These are phyloP conservation scores for Cydia splendana DNA, from an alignment of 1,140 invertebrate genomes.

Conservation along the genomic window DNA sequence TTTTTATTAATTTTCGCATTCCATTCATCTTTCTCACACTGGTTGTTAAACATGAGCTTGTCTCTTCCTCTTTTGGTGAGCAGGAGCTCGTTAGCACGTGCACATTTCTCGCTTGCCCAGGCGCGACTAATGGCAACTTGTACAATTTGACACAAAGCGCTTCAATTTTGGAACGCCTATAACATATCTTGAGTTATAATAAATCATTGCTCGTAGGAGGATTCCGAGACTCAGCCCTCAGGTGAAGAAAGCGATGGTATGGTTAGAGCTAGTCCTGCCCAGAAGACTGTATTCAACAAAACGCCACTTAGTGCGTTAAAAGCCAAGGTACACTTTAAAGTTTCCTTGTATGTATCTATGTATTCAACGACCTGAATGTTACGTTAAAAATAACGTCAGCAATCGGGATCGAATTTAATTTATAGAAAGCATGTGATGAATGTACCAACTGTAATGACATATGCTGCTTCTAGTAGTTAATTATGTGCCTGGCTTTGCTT, in stretches of 20 bases:
- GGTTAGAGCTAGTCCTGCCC: conserved; percentile 50
- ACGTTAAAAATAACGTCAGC: neutral
- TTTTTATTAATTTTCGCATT: too few relatives aligned
- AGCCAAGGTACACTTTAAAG: conserved; percentile 49
- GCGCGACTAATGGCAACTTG: too few relatives aligned
- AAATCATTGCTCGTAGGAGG: conserved; percentile 53
- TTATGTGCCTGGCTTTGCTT: conserved; percentile 5
- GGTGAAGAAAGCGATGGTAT: conserved; percentile 70
- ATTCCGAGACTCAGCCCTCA: conserved; percentile 60
- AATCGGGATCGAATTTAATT: neutral
- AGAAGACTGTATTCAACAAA: conserved; percentile 51
- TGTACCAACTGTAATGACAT: neutral
- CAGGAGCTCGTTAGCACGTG: too few relatives aligned
- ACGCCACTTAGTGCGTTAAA: conserved; percentile 38
- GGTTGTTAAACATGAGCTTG: too few relatives aligned
- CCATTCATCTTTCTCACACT: too few relatives aligned
- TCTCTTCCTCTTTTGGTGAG: too few relatives aligned
- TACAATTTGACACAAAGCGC: too few relatives aligned
- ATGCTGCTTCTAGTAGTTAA: neutral
- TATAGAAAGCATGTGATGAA: neutral
- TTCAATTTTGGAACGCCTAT: too few relatives aligned
- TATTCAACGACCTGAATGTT: conserved; percentile 5
- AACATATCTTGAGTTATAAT: too few relatives aligned
- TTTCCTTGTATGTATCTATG: conserved; percentile 11
- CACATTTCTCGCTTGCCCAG: too few relatives aligned